Evolutionary conservation across 2,888 invertebrate species (phyloP).

Genomic region (Eugnorisma glareosa): DNA sequence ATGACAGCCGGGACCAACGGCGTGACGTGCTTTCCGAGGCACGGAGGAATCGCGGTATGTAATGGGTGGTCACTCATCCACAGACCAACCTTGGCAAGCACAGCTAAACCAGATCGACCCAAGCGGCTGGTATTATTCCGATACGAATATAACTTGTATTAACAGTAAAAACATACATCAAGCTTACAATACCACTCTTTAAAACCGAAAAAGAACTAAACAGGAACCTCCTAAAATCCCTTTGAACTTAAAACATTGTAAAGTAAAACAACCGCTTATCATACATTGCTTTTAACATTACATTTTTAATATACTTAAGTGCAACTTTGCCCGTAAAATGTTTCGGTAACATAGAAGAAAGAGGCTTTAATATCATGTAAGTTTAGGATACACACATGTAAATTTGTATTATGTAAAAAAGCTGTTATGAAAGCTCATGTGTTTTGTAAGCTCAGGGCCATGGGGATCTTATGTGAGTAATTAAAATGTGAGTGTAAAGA

Average conservation of each 20-base stretch:
- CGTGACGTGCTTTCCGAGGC: too few species aligned
- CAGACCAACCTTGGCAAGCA: too few species aligned
- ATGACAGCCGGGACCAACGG: too few species aligned
- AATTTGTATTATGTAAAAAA: conserved; percentile 41
- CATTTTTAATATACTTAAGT: conserved; percentile 79
- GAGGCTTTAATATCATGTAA: conserved; percentile 53
- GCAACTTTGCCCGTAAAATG: conserved; percentile 61
- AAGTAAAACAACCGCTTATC: conserved; percentile 52
- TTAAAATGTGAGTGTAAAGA: conserved; percentile 1
- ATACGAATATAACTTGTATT: neutral
- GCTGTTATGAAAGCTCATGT: neutral
- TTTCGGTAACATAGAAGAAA: conserved; percentile 45
- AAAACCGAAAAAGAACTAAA: conserved; percentile 6
- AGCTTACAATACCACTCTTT: neutral
- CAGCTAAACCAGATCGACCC: too few species aligned
- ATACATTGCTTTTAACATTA: conserved; percentile 64
- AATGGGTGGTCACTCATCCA: too few species aligned
- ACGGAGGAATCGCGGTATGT: too few species aligned
- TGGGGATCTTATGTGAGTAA: neutral
- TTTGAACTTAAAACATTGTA: conserved; percentile 44
- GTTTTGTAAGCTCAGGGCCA: neutral
- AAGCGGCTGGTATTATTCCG: too few species aligned
- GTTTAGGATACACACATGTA: conserved; percentile 38
- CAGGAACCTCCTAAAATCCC: conserved; percentile 25
- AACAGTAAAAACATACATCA: neutral